Percentiles rank a stretch among this genome's conserved stretches.
phyloP scores from a whole-genome alignment of 92 coral and sea anemone species.

The Epizoanthus illoricatus region DNA sequence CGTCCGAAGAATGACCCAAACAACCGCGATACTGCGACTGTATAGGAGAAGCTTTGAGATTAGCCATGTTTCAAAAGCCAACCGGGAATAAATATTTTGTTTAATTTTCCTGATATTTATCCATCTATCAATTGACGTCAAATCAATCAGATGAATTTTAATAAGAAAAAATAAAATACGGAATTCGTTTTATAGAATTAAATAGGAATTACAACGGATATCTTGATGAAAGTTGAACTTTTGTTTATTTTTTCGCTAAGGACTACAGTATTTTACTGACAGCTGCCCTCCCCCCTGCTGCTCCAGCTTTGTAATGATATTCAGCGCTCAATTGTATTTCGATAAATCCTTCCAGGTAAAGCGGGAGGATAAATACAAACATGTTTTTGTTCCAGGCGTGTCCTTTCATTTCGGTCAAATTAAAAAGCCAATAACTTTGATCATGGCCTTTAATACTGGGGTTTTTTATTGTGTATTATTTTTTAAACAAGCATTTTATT shows the following conservation, averaged over 20 bases:
- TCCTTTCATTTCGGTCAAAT: too few relatives aligned
- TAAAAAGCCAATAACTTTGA: too few relatives aligned
- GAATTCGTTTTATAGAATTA: conserved; percentile 24
- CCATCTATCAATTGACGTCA: neutral
- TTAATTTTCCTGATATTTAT: neutral
- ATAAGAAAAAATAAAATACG: neutral
- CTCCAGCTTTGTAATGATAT: too few relatives aligned
- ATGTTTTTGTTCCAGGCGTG: too few relatives aligned
- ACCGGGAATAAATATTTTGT: neutral
- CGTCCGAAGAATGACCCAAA: neutral
- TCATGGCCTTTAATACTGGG: too few relatives aligned
- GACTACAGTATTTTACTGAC: neutral
- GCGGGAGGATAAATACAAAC: too few relatives aligned
- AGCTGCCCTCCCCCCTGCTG: too few relatives aligned
- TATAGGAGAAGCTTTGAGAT: neutral
- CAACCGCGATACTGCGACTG: neutral
- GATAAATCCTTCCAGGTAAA: too few relatives aligned
- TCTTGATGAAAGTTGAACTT: neutral
- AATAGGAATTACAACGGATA: neutral
- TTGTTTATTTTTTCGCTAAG: neutral
- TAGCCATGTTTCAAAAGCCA: neutral
- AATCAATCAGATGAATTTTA: conserved; percentile 12
- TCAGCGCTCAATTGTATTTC: too few relatives aligned
- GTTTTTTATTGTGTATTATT: too few relatives aligned
- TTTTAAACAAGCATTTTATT: too few relatives aligned